phyloP scores from a whole-genome alignment of 2,797 vertebrate species.

The Novumbra hubbsi region DNA sequence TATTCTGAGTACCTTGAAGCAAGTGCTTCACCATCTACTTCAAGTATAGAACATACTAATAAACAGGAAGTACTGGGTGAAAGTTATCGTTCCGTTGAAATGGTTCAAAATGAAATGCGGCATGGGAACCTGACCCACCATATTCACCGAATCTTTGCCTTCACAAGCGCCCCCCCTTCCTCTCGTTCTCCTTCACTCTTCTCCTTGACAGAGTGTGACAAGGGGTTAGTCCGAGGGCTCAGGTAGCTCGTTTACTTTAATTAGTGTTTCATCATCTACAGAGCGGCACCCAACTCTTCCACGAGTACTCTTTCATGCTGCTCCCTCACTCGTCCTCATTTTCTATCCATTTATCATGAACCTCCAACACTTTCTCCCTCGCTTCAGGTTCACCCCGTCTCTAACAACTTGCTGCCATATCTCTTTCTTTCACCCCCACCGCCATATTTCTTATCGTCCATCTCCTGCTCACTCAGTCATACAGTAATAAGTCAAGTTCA shows the following conservation, averaged over 20 bases:
- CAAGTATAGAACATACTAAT: neutral
- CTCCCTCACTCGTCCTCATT: conserved; percentile 62
- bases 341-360: conserved; percentile 75
- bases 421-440: neutral
- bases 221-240: conserved; percentile 69
- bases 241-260: conserved; percentile 79
- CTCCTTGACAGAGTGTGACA: conserved; percentile 70
- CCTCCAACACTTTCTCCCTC: conserved; percentile 11
- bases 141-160: conserved; percentile 27
- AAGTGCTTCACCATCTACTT: neutral
- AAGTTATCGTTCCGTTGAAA: neutral
- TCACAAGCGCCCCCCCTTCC: neutral
- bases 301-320: conserved; percentile 58
- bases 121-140: conserved; percentile 15
- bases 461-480: conserved; percentile 55
- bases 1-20: neutral
- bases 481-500: conserved; percentile 63
- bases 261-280: conserved; percentile 76
- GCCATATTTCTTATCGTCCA: conserved; percentile 12
- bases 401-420: conserved; percentile 2
- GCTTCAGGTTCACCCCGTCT: conserved; percentile 7
- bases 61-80: neutral
- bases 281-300: conserved; percentile 53
- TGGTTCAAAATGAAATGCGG: conserved; percentile 22
- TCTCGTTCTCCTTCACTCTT: conserved; percentile 1